Evolutionary conservation across 2,888 invertebrate genomes (phyloP), one percentile per base, ranked within the genome.

Genomic region (Zele albiditarsus): DNA sequence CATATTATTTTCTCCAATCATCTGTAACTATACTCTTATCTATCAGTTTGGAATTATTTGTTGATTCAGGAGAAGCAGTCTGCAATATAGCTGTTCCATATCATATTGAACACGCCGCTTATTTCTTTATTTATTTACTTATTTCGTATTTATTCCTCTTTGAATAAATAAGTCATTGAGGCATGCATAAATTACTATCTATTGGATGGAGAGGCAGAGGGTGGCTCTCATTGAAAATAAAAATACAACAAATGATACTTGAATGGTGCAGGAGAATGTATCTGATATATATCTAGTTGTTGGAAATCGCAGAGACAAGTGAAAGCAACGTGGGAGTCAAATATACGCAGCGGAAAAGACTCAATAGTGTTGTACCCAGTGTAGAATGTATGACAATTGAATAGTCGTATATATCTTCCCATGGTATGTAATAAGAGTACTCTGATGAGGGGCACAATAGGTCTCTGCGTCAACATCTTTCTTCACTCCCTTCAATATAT

Each of bases 361-460:
- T 82, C 81, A 85, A 86, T 85, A 84, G 85, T 83, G 83, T 72
- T n/a, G 76, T 78, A 80, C 85, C 82, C 85, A 85, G 87, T 88
- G 87, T 88, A 88, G 88, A 89, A 89, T 89, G 85, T 89, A 88
- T 89, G 89, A 89, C 89, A 89, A 89, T 88, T 85, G 20, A 53
- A 53, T 20, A 53, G 53, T 20, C 20, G 12, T 38, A 53, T 53
- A 53, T 53, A 2, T 20, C 87, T 87, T 88, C 88, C 87, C 88
- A 88, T 86, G 85, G 85, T 85, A 84, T 87, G 88, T 86, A 88
- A 87, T 83, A 84, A 31, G 14, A 62, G 12, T 27, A 62, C 31
- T 3, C 12, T 75, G 74, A 69, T 88, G 87, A 86, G 81, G 81
- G 57, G 68, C 72, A 75, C 71, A 74, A 75, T 75, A 75, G 72